Evolutionary conservation across 2,888 invertebrate species (phyloP).

Genomic region (Schrankia costaestrigalis): DNA sequence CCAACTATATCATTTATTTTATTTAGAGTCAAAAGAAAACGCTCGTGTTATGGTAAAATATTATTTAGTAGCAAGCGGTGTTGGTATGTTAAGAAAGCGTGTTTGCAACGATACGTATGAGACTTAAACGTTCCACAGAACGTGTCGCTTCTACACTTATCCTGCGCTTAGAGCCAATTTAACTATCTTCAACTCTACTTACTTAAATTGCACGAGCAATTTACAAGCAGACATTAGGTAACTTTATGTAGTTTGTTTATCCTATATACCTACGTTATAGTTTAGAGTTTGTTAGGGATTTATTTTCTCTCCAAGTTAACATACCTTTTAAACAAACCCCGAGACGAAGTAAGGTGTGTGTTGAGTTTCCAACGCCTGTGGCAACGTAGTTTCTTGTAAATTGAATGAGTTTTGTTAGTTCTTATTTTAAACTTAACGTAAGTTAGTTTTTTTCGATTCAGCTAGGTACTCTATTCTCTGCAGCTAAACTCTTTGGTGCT

Average conservation of each 20-base stretch:
- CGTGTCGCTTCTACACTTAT: slow-evolving; percentile 22
- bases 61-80: slow-evolving; percentile 43
- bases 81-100: slow-evolving; percentile 56
- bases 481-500: too few relatives aligned
- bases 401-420: too few relatives aligned
- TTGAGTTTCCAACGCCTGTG: too few relatives aligned
- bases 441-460: too few relatives aligned
- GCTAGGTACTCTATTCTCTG: too few relatives aligned
- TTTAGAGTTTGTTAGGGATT: slow-evolving; percentile 2
- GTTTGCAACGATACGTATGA: slow-evolving; percentile 20
- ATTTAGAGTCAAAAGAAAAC: slow-evolving; percentile 22
- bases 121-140: slow-evolving; percentile 34
- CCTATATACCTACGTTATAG: neutral
- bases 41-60: slow-evolving; percentile 28
- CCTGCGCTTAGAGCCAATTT: slow-evolving; percentile 24
- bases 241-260: slow-evolving; percentile 2
- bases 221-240: slow-evolving; percentile 1
- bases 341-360: too few relatives aligned
- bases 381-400: too few relatives aligned
- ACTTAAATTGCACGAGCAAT: slow-evolving; percentile 7
- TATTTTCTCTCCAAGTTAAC: slow-evolving; percentile 3
- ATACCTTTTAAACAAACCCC: slow-evolving; percentile 11
- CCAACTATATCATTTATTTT: slow-evolving; percentile 5
- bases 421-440: too few relatives aligned
- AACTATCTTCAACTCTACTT: slow-evolving; percentile 1